Conservation (phyloP, 2,888 invertebrate genomes). For the Boloria selene region DNA sequence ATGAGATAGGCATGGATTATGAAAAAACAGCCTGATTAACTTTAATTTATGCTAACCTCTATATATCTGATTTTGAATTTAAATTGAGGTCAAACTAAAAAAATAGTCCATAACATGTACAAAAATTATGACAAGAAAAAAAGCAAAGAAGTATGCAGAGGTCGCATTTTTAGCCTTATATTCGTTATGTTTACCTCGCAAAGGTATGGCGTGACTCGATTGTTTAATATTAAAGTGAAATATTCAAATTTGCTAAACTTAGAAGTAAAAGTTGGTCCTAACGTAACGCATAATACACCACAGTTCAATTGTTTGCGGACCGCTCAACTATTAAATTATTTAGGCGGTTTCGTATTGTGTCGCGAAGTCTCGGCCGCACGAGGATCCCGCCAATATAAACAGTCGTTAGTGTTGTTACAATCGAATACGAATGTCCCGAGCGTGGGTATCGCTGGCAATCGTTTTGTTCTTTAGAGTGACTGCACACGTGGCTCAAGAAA, state of each 20-base stretch:
- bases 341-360: constrained; percentile 76
- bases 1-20: too few species aligned
- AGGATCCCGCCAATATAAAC: constrained; percentile 66
- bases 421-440: constrained; percentile 50
- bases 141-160: too few species aligned
- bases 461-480: constrained; percentile 32
- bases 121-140: too few species aligned
- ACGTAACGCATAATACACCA: constrained; percentile 11
- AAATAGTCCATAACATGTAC: too few species aligned
- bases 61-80: too few species aligned
- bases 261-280: constrained; percentile 7
- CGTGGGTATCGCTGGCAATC: constrained; percentile 38
- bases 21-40: too few species aligned
- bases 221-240: not conserved
- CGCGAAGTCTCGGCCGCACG: constrained; percentile 58
- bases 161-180: too few species aligned
- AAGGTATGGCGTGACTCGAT: too few species aligned
- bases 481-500: constrained; percentile 21
- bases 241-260: not conserved
- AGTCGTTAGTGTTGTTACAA: constrained; percentile 71
- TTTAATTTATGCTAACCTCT: too few species aligned
- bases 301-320: constrained; percentile 59
- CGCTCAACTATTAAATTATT: constrained; percentile 78
- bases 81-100: too few species aligned
- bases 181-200: too few species aligned